phyloP scores from a whole-genome alignment of 2,113 vertebrate species.

The Platysteira castanea region DNA sequence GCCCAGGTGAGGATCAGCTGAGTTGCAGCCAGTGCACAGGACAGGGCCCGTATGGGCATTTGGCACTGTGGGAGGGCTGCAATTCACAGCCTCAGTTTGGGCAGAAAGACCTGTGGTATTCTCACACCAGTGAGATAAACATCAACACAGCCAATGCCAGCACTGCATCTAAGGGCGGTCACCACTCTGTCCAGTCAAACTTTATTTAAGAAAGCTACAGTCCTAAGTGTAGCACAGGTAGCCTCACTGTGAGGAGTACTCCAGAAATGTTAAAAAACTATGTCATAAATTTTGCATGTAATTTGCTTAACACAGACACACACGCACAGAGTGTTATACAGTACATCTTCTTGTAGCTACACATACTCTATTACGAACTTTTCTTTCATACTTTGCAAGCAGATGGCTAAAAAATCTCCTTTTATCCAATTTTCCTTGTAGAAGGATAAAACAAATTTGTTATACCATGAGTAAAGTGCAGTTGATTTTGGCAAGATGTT shows the following conservation, averaged over 20 bases:
- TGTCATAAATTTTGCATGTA: not conserved
- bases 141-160: not conserved
- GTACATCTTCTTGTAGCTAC: not conserved
- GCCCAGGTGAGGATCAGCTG: not conserved
- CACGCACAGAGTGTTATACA: not conserved
- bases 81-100: not conserved
- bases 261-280: not conserved
- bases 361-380: not conserved
- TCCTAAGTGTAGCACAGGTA: not conserved
- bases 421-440: not conserved
- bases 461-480: not conserved
- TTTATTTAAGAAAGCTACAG: not conserved
- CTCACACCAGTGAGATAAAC: not conserved
- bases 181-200: not conserved
- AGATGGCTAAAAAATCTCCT: accelerated
- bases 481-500: not conserved
- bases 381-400: not conserved
- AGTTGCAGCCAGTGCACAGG: not conserved
- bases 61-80: not conserved
- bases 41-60: not conserved
- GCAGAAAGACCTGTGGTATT: not conserved
- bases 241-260: not conserved
- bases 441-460: not conserved
- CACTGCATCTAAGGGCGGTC: not conserved
- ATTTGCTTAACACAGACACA: not conserved